These are phyloP conservation scores for Neodon shergylaensis DNA, from an alignment of 2,113 vertebrate species.

Conservation along the genomic window DNA sequence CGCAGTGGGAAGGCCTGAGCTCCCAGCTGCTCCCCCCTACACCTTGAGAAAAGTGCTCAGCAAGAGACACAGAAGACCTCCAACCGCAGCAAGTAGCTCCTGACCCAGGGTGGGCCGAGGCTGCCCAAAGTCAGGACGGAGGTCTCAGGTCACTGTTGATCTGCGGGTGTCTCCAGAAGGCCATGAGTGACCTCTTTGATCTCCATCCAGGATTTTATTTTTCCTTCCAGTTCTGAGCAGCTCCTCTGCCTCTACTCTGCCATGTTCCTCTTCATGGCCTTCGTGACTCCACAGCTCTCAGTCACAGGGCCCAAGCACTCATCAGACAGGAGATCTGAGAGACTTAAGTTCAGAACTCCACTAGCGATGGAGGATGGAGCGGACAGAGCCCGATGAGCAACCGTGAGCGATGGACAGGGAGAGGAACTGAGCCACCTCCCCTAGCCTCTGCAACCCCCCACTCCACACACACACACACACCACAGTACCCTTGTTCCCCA, in stretches of 20 bases:
- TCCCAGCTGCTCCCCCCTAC: too few relatives aligned
- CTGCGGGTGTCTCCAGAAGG: fast-evolving
- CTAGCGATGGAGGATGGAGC: background rate
- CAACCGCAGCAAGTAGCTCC: background rate
- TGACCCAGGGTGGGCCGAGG: background rate
- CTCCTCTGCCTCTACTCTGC: background rate
- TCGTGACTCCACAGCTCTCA: background rate
- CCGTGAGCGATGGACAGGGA: too few relatives aligned
- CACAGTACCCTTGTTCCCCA: fast-evolving
- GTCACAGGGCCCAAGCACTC: fast-evolving
- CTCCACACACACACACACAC: too few relatives aligned
- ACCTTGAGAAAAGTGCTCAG: fast-evolving
- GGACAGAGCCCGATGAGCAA: background rate
- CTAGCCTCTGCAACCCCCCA: background rate
- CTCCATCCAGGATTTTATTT: background rate
- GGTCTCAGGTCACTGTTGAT: background rate
- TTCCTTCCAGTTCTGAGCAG: background rate
- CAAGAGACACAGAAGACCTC: fast-evolving
- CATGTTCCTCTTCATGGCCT: fast-evolving
- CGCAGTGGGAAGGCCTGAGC: too few relatives aligned
- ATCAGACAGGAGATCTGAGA: background rate
- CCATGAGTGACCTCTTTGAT: background rate
- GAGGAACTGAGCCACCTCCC: too few relatives aligned
- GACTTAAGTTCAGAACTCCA: background rate
- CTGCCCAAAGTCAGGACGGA: fast-evolving